Conservation (phyloP, 1,140 invertebrate genomes). For the Cyclargus thomasi region DNA sequence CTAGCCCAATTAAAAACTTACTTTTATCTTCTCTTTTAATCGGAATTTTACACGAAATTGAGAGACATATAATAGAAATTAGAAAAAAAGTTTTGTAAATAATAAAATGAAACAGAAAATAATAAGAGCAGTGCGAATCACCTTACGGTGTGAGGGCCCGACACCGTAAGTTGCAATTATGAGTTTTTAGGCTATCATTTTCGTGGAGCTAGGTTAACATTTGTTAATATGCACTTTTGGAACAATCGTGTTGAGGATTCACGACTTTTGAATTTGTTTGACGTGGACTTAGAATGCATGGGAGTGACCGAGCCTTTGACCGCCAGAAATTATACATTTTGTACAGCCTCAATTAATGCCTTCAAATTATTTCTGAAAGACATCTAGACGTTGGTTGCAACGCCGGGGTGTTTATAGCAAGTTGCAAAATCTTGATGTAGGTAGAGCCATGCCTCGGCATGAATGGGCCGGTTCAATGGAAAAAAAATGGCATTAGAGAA, state of each 20-base stretch:
- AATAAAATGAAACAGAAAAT: too few relatives aligned
- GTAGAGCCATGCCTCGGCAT: too few relatives aligned
- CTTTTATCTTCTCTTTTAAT: too few relatives aligned
- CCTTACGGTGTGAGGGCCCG: conserved; percentile 32
- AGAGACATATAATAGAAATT: too few relatives aligned
- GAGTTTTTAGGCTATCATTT: conserved; percentile 55
- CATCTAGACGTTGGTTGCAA: not conserved
- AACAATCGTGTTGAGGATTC: conserved; percentile 44
- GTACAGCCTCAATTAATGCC: conserved; percentile 15
- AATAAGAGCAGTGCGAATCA: conserved; percentile 11
- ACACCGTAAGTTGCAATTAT: conserved; percentile 45
- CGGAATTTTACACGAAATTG: too few relatives aligned
- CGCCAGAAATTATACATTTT: conserved; percentile 32
- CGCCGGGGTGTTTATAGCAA: not conserved
- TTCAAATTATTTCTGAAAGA: conserved; percentile 5
- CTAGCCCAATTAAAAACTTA: too few relatives aligned
- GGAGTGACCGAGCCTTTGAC: conserved; percentile 25
- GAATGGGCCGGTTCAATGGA: too few relatives aligned
- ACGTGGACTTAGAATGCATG: conserved; percentile 28
- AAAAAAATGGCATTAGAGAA: too few relatives aligned
- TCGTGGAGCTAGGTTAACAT: conserved; percentile 41
- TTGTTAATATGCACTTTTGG: conserved; percentile 41
- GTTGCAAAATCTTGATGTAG: too few relatives aligned
- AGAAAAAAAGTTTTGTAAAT: too few relatives aligned
- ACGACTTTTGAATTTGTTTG: conserved; percentile 50